phyloP scores from a whole-genome alignment of 2,797 vertebrate genomes.

The Oreortyx pictus region DNA sequence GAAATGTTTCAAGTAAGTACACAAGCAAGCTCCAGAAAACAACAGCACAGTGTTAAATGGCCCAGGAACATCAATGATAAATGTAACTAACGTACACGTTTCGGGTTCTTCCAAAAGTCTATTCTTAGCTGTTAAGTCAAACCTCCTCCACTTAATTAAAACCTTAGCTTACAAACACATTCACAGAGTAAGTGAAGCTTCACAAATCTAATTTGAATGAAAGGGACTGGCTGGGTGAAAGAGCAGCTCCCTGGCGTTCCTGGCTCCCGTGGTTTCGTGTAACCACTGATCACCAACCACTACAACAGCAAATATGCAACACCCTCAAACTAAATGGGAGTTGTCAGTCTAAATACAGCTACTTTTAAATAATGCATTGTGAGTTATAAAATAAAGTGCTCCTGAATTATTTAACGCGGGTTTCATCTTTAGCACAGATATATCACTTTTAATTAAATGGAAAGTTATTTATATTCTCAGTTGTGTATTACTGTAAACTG shows the following conservation, averaged over 20 bases:
- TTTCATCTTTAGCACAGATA: slow-evolving; percentile 81
- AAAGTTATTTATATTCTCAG: not conserved
- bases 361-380: slow-evolving; percentile 84
- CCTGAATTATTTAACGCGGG: slow-evolving; percentile 87
- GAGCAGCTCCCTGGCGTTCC: slow-evolving; percentile 52
- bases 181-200: slow-evolving; percentile 69
- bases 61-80: slow-evolving; percentile 29
- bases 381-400: slow-evolving; percentile 79
- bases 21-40: slow-evolving; percentile 38
- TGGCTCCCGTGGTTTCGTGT: slow-evolving; percentile 69
- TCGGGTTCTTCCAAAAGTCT: slow-evolving; percentile 64
- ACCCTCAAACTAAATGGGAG: slow-evolving; percentile 72
- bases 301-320: slow-evolving; percentile 73
- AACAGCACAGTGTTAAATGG: not conserved
- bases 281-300: slow-evolving; percentile 77
- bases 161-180: slow-evolving; percentile 69
- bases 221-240: slow-evolving; percentile 57
- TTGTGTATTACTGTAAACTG: not conserved
- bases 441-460: slow-evolving; percentile 75
- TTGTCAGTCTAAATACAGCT: slow-evolving; percentile 83
- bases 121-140: slow-evolving; percentile 75
- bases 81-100: slow-evolving; percentile 32
- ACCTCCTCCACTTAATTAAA: slow-evolving; percentile 77
- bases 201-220: slow-evolving; percentile 69
- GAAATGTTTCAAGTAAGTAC: slow-evolving; percentile 35